Evolutionary conservation across 2,797 vertebrate genomes (phyloP), one percentile per base, ranked within the genome.

Genomic region (Sciaenops ocellatus): DNA sequence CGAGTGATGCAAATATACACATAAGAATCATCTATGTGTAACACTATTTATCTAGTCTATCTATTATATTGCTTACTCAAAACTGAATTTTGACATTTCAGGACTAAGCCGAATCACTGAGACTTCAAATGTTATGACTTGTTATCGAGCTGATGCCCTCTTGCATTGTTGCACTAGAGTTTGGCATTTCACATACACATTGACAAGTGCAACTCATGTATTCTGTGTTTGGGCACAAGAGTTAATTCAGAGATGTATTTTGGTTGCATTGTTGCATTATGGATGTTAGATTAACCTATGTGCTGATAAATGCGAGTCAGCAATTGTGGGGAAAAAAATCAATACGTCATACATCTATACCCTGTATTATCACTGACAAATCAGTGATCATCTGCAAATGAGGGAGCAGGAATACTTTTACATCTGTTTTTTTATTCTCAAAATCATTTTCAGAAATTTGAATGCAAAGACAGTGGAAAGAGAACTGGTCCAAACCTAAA

Each of bases 1-100:
- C 48, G 30, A 64, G 22, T 30, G 48, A 55, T 55, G 68, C 24
- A 63, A 68, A 69, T 13, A 4, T 48, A 41, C 42, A 48, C 17
- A 10, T 47, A 26, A 18, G 5, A 50, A 56, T 72, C 4, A 71
- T 60, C 0, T 10, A 6, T 20, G 26, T 46, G 48, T 34, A 7
- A 24, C 4, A 44, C 47, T 71, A 34, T 3, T n/a, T n/a, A n/a
- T n/a, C n/a, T n/a, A n/a, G n/a, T n/a, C n/a, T n/a, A n/a, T n/a
- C n/a, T n/a, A n/a, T n/a, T 65, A 42, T 44, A 3, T 30, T 67
- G 18, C 46, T 67, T 50, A 42, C 0, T 42, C 22, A 56, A 64
- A 41, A 55, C n/a, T 8, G n/a, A 20, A 24, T 26, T 63, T 13
- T 17, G 41, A 34, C 38, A 30, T 63, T 28, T 18, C 51, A 54